Percentiles rank a stretch among this genome's conserved stretches.
phyloP scores from a whole-genome alignment of 2,797 vertebrate species.

The Myoxocephalus aenaeus region DNA sequence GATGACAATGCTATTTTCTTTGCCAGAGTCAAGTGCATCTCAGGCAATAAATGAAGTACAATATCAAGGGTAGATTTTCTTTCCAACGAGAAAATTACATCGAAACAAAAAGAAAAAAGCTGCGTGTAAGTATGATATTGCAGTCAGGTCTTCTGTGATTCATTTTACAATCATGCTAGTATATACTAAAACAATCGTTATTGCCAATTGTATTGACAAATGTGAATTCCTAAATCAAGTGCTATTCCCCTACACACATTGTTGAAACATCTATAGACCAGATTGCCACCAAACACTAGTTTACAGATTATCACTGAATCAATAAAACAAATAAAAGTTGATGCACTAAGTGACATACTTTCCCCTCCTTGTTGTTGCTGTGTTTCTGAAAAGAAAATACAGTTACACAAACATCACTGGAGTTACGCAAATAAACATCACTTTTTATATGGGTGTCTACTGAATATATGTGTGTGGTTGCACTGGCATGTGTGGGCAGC shows the following conservation, averaged over 20 bases:
- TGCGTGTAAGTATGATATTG: slow-evolving; percentile 41
- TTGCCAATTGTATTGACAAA: slow-evolving; percentile 30
- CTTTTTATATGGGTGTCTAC: slow-evolving; percentile 17
- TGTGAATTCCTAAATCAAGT: slow-evolving; percentile 60
- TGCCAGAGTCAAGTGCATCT: not conserved
- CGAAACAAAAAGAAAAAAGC: slow-evolving; percentile 3
- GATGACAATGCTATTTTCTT: not conserved
- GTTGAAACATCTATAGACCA: slow-evolving; percentile 52
- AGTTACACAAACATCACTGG: slow-evolving; percentile 81
- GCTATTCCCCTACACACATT: slow-evolving; percentile 63
- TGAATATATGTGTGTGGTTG: slow-evolving; percentile 11
- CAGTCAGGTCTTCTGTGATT: slow-evolving; percentile 13
- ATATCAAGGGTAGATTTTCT: not conserved
- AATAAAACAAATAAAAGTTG: slow-evolving; percentile 71
- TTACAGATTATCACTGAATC: slow-evolving; percentile 60
- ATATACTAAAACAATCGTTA: slow-evolving; percentile 8
- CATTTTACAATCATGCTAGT: slow-evolving; percentile 14
- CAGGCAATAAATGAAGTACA: not conserved
- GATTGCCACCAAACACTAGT: slow-evolving; percentile 58
- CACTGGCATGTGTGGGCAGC: slow-evolving; percentile 29
- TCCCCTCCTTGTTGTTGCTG: slow-evolving; percentile 86
- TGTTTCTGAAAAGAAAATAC: slow-evolving; percentile 88
- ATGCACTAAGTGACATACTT: slow-evolving; percentile 86
- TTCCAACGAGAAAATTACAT: not conserved
- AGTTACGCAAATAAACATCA: slow-evolving; percentile 72